Evolutionary conservation across 2,888 invertebrate genomes (phyloP).

Genomic region (Cheiracanthium punctorium): DNA sequence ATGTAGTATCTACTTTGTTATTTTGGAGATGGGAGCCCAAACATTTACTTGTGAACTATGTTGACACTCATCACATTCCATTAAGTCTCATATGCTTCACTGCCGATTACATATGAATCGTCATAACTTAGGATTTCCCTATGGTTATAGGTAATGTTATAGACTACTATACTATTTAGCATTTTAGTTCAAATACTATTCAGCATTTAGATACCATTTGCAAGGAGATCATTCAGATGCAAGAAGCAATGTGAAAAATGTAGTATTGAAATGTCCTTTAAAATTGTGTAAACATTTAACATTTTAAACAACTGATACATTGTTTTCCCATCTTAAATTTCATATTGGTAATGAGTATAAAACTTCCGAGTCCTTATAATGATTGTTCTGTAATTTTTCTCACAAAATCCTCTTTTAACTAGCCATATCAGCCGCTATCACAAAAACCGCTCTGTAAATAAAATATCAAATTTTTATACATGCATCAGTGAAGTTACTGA

Average conservation of each 20-base stretch:
- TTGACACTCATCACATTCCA: neutral
- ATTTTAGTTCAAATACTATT: neutral
- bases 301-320: neutral
- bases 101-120: neutral
- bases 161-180: too few species aligned
- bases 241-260: neutral
- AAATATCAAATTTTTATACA: neutral
- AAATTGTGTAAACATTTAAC: constrained; percentile 2
- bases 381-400: neutral
- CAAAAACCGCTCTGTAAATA: neutral
- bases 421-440: neutral
- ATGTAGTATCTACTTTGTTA: too few species aligned
- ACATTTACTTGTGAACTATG: neutral
- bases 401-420: neutral
- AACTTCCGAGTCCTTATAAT: neutral
- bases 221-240: neutral
- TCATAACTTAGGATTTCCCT: too few species aligned
- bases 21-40: neutral
- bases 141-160: too few species aligned
- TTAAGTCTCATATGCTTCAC: neutral
- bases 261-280: neutral
- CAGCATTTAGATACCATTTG: neutral
- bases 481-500: too few species aligned
- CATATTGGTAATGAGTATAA: neutral
- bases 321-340: constrained; percentile 6